A percentile compares a stretch with the other conserved stretches of the same genome.
phyloP scores from a whole-genome alignment of 2,888 invertebrate genomes.

The Diarsia mendica region DNA sequence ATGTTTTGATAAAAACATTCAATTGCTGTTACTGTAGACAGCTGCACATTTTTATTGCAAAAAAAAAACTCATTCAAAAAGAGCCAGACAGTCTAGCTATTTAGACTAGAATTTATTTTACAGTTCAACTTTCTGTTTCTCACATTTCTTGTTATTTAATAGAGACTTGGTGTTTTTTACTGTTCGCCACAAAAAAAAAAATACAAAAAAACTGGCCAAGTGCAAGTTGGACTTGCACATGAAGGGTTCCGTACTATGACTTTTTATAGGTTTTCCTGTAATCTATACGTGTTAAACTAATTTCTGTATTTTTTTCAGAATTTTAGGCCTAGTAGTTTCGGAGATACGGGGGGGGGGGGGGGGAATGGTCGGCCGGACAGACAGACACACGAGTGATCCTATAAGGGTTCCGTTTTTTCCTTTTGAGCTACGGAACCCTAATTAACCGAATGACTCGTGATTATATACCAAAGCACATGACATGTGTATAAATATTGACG shows the following conservation, averaged over 20 bases:
- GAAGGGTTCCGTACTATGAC: no score
- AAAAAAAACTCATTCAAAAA: conserved; percentile 12
- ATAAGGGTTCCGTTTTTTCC: no score
- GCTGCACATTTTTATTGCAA: not conserved
- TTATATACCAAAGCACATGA: conserved; percentile 4
- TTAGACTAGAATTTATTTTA: conserved; percentile 19
- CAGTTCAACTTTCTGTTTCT: conserved; percentile 33
- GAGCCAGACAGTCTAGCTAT: not conserved
- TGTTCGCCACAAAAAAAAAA: conserved; percentile 5
- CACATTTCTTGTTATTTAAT: conserved; percentile 21
- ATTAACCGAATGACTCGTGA: conserved; percentile 12
- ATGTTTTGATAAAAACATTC: conserved; percentile 16
- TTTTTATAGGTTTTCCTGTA: no score
- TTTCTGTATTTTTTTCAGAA: no score
- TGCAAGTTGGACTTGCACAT: no score
- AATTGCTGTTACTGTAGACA: conserved; percentile 2
- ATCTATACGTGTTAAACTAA: no score
- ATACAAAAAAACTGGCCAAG: no score
- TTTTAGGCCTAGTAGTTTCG: no score
- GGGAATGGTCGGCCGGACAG: no score
- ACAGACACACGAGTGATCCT: no score
- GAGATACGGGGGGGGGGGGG: no score
- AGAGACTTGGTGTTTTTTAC: not conserved
- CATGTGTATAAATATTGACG: conserved; percentile 28
- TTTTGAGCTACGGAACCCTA: no score